Conservation (phyloP, 2,888 invertebrate genomes). For the Sinohyriopsis cumingii region DNA sequence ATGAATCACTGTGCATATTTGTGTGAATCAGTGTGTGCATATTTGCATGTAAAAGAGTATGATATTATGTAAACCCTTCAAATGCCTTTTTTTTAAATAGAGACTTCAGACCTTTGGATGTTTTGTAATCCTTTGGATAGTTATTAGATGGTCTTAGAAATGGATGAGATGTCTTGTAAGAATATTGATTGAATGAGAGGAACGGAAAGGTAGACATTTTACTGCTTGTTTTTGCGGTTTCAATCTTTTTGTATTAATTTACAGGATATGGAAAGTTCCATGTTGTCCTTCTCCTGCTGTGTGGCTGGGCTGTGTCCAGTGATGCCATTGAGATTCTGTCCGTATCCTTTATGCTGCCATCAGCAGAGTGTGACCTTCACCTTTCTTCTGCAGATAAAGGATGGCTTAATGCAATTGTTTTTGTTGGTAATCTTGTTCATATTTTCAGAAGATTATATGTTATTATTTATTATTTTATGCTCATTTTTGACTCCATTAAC, state of each 20-base stretch:
- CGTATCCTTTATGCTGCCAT: constrained; percentile 93
- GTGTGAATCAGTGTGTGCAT: too few relatives aligned
- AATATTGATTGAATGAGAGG: too few relatives aligned
- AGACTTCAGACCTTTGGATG: too few relatives aligned
- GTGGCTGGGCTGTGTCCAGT: constrained; percentile 92
- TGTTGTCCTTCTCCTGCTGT: constrained; percentile 89
- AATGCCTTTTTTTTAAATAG: too few relatives aligned
- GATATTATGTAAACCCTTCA: too few relatives aligned
- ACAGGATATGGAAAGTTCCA: constrained; percentile 90
- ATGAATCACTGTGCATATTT: too few relatives aligned
- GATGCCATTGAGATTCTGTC: constrained; percentile 95
- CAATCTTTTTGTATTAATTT: constrained; percentile 1
- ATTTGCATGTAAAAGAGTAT: too few relatives aligned
- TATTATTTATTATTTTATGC: not conserved
- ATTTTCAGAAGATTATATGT: not conserved
- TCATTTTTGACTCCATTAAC: too few relatives aligned
- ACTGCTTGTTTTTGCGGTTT: not conserved
- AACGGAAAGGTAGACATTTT: too few relatives aligned
- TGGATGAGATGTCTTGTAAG: too few relatives aligned
- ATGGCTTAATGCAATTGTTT: constrained; percentile 84
- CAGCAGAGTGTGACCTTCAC: constrained; percentile 92
- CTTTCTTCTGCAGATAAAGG: constrained; percentile 85
- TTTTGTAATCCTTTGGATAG: too few relatives aligned
- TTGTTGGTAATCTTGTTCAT: constrained; percentile 77
- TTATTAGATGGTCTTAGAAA: too few relatives aligned